A percentile compares a stretch with the other conserved stretches of the same genome.
Evolutionary conservation across 1,140 invertebrate species (phyloP).

Genomic region (Lordiphosa stackelbergi): DNA sequence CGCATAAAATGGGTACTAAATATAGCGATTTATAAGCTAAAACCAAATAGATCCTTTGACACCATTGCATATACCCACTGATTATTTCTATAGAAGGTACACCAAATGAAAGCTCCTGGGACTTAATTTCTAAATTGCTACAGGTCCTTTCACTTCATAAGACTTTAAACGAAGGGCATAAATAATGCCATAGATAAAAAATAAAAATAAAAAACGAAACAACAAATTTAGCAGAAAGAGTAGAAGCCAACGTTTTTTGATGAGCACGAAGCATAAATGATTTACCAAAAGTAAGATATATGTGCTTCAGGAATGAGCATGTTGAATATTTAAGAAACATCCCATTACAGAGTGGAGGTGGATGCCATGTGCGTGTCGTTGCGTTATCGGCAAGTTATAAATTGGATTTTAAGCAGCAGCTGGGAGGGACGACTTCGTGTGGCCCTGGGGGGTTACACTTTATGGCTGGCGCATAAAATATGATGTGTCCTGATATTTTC

Average conservation of each 20-base stretch:
- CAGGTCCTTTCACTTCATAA: slow-evolving; percentile 30
- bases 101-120: slow-evolving; percentile 30
- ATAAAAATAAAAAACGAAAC: slow-evolving; percentile 5
- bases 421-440: not conserved
- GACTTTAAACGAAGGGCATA: slow-evolving; percentile 33
- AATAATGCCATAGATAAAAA: slow-evolving; percentile 60
- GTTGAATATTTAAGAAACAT: slow-evolving; percentile 63
- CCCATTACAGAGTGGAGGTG: not conserved
- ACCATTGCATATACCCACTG: slow-evolving; percentile 5
- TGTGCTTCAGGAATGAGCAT: slow-evolving; percentile 48
- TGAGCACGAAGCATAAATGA: slow-evolving; percentile 53
- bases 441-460: slow-evolving; percentile 21
- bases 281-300: slow-evolving; percentile 48
- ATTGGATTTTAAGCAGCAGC: slow-evolving; percentile 32
- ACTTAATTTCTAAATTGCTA: slow-evolving; percentile 46
- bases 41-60: not conserved
- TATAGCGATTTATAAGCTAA: too few species aligned
- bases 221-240: slow-evolving; percentile 6
- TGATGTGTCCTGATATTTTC: slow-evolving; percentile 33
- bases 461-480: slow-evolving; percentile 47
- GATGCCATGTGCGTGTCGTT: slow-evolving; percentile 35
- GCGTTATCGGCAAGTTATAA: slow-evolving; percentile 48
- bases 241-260: slow-evolving; percentile 39
- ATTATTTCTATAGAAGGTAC: not conserved
- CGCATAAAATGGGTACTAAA: too few species aligned